These are phyloP conservation scores for Nemotelus pantherinus DNA, from an alignment of 2,888 invertebrate species.

Conservation along the genomic window DNA sequence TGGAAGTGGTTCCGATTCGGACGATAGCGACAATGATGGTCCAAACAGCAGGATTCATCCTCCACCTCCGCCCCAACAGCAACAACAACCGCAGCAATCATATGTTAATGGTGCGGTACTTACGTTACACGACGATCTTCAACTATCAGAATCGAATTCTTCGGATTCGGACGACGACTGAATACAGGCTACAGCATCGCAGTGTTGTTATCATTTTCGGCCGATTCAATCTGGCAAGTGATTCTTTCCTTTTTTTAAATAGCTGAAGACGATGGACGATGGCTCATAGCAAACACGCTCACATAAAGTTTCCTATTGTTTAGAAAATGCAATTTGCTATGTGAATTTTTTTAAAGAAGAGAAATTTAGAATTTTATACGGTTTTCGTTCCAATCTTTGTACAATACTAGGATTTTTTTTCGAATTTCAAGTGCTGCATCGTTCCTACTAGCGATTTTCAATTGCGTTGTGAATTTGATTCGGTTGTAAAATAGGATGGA, in stretches of 20 bases:
- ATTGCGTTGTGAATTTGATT: no score
- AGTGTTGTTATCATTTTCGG: no score
- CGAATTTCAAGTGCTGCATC: no score
- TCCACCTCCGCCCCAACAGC: conserved; percentile 46
- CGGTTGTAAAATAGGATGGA: no score
- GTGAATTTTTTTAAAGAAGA: neutral
- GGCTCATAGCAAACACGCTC: neutral
- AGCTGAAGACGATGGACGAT: no score
- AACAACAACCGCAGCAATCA: conserved; percentile 48
- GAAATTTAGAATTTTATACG: neutral
- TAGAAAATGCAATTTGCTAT: neutral
- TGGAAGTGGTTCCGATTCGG: conserved; percentile 63
- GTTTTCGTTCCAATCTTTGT: neutral
- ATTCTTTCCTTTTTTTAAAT: no score
- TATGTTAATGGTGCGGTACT: conserved; percentile 67
- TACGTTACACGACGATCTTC: conserved; percentile 80
- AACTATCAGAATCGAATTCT: conserved; percentile 86
- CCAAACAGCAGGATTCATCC: conserved; percentile 53
- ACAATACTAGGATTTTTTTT: no score
- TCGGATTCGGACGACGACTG: conserved; percentile 74
- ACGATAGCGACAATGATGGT: conserved; percentile 52
- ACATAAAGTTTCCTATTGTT: neutral
- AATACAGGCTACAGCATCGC: neutral
- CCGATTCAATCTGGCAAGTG: no score
- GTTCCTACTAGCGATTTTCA: no score